phyloP scores from a whole-genome alignment of 2,888 invertebrate genomes.

The Leistus spinibarbis region DNA sequence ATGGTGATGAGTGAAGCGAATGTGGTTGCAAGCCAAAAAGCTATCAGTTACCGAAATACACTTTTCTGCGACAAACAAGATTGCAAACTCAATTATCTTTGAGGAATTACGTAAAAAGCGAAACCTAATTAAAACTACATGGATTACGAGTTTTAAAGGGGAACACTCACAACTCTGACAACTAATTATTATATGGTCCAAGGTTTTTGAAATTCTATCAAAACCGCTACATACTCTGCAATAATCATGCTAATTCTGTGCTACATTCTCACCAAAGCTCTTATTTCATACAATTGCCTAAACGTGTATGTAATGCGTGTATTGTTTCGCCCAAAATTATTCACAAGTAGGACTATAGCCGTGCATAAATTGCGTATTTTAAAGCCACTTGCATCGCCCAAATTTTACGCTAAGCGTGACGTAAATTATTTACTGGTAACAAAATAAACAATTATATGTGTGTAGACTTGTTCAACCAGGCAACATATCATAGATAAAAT shows the following conservation, averaged over 20 bases:
- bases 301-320: neutral
- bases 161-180: slow-evolving; percentile 18
- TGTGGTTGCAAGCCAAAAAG: slow-evolving; percentile 35
- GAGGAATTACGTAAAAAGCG: slow-evolving; percentile 36
- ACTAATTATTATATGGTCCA: slow-evolving; percentile 31
- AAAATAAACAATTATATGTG: no score
- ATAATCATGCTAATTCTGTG: neutral
- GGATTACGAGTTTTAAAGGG: slow-evolving; percentile 32
- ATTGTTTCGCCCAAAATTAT: neutral
- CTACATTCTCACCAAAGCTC: neutral
- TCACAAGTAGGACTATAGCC: neutral
- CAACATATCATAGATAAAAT: no score
- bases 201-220: slow-evolving; percentile 2
- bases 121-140: slow-evolving; percentile 37
- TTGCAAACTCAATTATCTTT: slow-evolving; percentile 37
- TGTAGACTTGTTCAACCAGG: no score
- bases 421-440: no score
- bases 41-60: slow-evolving; percentile 37
- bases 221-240: neutral
- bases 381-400: no score
- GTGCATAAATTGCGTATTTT: no score
- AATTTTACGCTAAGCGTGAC: no score
- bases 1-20: neutral
- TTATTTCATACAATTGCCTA: neutral
- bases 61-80: slow-evolving; percentile 38